Evolutionary conservation across 2,888 invertebrate genomes (phyloP).

Genomic region (Abscondita cerata): DNA sequence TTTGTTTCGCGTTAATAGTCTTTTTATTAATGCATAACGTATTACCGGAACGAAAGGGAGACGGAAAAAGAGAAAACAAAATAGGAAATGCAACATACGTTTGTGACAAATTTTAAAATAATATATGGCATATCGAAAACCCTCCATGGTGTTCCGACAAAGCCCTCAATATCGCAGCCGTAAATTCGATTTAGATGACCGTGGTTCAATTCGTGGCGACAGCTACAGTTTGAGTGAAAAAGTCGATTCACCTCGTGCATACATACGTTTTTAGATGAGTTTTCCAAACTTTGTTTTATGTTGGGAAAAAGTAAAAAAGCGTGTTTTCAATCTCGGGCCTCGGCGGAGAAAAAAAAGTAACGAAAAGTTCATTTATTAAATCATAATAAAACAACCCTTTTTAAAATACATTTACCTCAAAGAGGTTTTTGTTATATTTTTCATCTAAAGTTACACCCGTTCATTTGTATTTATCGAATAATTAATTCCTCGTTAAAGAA

Average conservation of each 20-base stretch:
- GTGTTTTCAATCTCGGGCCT: constrained; percentile 12
- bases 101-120: constrained; percentile 56
- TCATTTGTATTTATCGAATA: too few species aligned
- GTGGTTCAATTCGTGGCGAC: constrained; percentile 50
- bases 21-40: constrained; percentile 41
- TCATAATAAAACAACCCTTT: constrained; percentile 12
- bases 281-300: constrained; percentile 25
- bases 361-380: constrained; percentile 12
- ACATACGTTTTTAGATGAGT: constrained; percentile 23
- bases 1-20: constrained; percentile 41
- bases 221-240: constrained; percentile 49
- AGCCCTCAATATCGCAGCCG: constrained; percentile 52
- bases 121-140: constrained; percentile 52
- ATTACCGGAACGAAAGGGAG: constrained; percentile 9
- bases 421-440: constrained; percentile 1
- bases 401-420: constrained; percentile 5
- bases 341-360: constrained; percentile 4
- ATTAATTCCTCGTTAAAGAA: too few species aligned
- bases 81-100: constrained; percentile 46
- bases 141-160: constrained; percentile 38
- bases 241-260: constrained; percentile 41
- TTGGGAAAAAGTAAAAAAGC: constrained; percentile 30
- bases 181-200: constrained; percentile 59
- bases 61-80: constrained; percentile 13
- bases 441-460: not conserved